phyloP scores from a whole-genome alignment of 2,888 invertebrate genomes.

The Imbricaverruca yamaguchii region DNA sequence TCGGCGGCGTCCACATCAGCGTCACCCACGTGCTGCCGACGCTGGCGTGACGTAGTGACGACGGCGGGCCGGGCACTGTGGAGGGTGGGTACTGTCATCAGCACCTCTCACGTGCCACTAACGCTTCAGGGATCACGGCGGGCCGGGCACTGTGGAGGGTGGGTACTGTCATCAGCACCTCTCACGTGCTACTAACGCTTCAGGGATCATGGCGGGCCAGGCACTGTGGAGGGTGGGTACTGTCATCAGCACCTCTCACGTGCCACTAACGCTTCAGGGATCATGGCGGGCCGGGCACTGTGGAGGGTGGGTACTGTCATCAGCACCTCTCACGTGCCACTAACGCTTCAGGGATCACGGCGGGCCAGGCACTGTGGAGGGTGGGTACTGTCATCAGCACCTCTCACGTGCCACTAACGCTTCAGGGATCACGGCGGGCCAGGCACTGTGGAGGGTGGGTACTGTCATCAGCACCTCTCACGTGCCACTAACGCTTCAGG shows the following conservation, averaged over 20 bases:
- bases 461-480: too few species aligned
- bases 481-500: too few species aligned
- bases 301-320: not conserved
- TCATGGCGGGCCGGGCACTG: not conserved
- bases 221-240: not conserved
- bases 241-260: not conserved
- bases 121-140: not conserved
- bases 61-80: not conserved
- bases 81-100: not conserved
- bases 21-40: not conserved
- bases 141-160: not conserved
- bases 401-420: too few species aligned
- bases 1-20: not conserved
- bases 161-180: not conserved
- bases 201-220: not conserved
- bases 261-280: not conserved
- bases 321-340: not conserved
- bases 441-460: not conserved
- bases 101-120: not conserved
- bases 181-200: not conserved
- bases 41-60: not conserved
- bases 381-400: too few species aligned
- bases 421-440: too few species aligned
- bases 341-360: not conserved
- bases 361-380: not conserved